Evolutionary conservation across 2,888 invertebrate genomes (phyloP), one percentile per base, ranked within the genome.

Genomic region (Tenthredo distinguenda): DNA sequence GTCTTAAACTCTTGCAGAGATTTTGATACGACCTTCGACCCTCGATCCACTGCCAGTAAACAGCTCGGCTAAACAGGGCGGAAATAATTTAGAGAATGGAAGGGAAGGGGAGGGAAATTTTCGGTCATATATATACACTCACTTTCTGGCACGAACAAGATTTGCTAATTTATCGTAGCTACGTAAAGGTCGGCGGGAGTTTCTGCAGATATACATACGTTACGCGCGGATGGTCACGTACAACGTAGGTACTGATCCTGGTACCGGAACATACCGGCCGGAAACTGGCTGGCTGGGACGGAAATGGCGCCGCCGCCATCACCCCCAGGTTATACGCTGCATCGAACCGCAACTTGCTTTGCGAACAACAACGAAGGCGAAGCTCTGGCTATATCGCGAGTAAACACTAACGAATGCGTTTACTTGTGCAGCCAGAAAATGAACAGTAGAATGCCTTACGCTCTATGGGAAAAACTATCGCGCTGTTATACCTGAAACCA

Each of bases 211-310:
- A 86, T 83, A 84, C 82, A 85, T 84, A 65, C 79, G 88, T 89
- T 89, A 86, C 86, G 40, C 85, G 85, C 82, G 83, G 85, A 85
- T 87, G 86, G 87, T 89, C 89, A 87, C 88, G 87, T 87, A 87
- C 86, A 71, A 85, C 86, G 82, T 47, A 47, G 15, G 47, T 83
- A 55, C 83, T 79, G 86, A 82, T 55, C 0, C 55, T 55, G 55
- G n/a, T 87, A 87, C 88, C 88, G 89, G 89, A 89, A 89, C 87
- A 89, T 88, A 86, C 88, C 85, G 87, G 87, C 85, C 87, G 90
- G 89, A 90, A 87, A 88, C 83, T 87, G 88, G 85, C 86, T 87
- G 86, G 87, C 87, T 85, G 86, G 79, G 76, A 83, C 87, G 90
- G 90, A 90, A 90, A 90, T 89, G 87, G 87, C 88, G 85, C 85